phyloP scores from a whole-genome alignment of 2,113 vertebrate species.

The Cryptotis parvus region DNA sequence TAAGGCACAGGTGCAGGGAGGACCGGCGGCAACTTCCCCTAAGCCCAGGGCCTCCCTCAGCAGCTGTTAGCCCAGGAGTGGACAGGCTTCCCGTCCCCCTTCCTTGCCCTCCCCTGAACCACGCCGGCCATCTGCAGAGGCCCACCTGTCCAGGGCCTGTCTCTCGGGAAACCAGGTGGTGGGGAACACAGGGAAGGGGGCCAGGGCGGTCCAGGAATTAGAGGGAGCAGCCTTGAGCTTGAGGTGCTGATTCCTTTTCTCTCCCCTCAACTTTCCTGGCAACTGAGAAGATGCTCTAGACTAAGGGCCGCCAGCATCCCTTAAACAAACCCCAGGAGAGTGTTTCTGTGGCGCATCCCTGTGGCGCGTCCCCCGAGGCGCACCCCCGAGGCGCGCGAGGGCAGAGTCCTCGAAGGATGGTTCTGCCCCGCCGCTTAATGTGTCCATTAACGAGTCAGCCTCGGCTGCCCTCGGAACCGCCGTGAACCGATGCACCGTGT shows the following conservation, averaged over 20 bases:
- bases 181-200: too few relatives aligned
- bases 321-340: conserved; percentile 85
- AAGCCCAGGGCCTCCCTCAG: conserved; percentile 65
- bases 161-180: too few relatives aligned
- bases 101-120: conserved; percentile 72
- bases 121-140: conserved; percentile 68
- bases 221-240: too few relatives aligned
- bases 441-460: conserved; percentile 89
- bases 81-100: conserved; percentile 67
- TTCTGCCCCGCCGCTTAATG: conserved; percentile 89
- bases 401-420: too few relatives aligned
- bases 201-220: too few relatives aligned
- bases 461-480: conserved; percentile 87
- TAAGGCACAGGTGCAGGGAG: conserved; percentile 51
- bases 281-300: conserved; percentile 76
- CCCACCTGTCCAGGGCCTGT: too few relatives aligned
- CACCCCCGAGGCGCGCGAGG: too few relatives aligned
- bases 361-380: too few relatives aligned
- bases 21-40: conserved; percentile 79
- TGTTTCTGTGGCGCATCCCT: too few relatives aligned
- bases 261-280: conserved; percentile 56
- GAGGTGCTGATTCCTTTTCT: conserved; percentile 71
- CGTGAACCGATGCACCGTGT: conserved; percentile 85
- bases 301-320: conserved; percentile 70
- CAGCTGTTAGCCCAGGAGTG: conserved; percentile 79